Conservation (phyloP, 2,113 vertebrate species). For the Diadophis punctatus region DNA sequence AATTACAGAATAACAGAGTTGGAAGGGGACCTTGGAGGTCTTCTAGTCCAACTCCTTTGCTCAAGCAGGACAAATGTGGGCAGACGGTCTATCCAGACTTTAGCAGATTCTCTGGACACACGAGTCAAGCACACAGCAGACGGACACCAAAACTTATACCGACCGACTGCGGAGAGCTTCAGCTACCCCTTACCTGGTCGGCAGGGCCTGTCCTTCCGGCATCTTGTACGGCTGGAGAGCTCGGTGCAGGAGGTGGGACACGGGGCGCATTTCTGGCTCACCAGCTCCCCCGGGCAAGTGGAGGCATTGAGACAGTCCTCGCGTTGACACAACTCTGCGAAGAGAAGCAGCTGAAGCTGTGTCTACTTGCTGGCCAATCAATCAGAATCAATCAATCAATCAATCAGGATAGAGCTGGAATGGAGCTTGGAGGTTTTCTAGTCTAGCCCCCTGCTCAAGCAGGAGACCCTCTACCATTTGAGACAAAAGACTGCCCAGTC, state of each 20-base stretch:
- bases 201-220: conserved; percentile 64
- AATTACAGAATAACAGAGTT: background rate
- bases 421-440: too few species aligned
- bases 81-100: background rate
- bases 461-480: too few species aligned
- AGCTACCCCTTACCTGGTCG: conserved; percentile 68
- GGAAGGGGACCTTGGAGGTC: background rate
- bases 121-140: fast-evolving
- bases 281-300: conserved; percentile 69
- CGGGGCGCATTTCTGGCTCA: conserved; percentile 69
- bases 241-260: conserved; percentile 84
- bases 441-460: too few species aligned
- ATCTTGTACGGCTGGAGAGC: conserved; percentile 59
- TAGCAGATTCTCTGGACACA: background rate
- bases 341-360: too few species aligned
- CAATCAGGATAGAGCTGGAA: too few species aligned
- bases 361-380: too few species aligned
- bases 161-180: background rate
- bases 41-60: background rate
- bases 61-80: background rate
- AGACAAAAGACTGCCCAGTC: too few species aligned
- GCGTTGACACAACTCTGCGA: conserved; percentile 72
- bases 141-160: background rate
- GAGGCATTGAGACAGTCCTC: conserved; percentile 71
- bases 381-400: too few species aligned